Conservation (phyloP, 1,140 invertebrate genomes). For the Drosophila bocki region DNA sequence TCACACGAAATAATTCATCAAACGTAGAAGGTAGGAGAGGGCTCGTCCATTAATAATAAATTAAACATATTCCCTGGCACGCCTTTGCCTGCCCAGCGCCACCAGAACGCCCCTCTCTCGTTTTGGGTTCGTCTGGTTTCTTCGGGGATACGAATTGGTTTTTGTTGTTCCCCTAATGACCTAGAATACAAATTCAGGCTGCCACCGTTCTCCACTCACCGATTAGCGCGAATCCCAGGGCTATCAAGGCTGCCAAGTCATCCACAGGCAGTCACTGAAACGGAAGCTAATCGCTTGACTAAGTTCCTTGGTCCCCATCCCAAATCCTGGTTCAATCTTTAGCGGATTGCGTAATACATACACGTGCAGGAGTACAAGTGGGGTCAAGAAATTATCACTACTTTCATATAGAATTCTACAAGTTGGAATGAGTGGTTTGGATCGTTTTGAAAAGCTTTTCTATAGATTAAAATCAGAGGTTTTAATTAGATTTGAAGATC, state of each 20-base stretch:
- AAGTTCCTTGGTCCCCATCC: conserved; percentile 54
- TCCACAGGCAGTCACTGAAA: conserved; percentile 52
- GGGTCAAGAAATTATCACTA: neutral
- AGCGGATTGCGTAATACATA: conserved; percentile 54
- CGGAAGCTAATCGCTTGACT: conserved; percentile 78
- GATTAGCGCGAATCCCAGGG: conserved; percentile 54
- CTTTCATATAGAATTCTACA: too few relatives aligned
- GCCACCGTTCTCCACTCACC: conserved; percentile 14
- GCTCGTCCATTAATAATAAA: conserved; percentile 70
- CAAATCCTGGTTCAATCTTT: conserved; percentile 24
- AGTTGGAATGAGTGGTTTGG: neutral
- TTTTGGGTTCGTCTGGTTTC: neutral
- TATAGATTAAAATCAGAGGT: neutral
- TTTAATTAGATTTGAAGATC: neutral
- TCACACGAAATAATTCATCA: conserved; percentile 57
- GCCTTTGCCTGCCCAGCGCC: conserved; percentile 31
- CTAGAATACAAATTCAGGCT: conserved; percentile 44
- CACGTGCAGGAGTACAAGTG: neutral
- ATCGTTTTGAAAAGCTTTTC: rapidly evolving
- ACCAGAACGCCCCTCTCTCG: neutral
- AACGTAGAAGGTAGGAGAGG: conserved; percentile 13
- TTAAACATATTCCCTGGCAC: conserved; percentile 63
- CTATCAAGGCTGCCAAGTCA: conserved; percentile 64
- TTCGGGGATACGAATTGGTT: conserved; percentile 29
- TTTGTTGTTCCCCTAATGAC: conserved; percentile 62